A percentile compares a stretch with the other conserved stretches of the same genome.
Conservation (phyloP, 2,113 vertebrate genomes). For the Poeciliopsis retropinna region DNA sequence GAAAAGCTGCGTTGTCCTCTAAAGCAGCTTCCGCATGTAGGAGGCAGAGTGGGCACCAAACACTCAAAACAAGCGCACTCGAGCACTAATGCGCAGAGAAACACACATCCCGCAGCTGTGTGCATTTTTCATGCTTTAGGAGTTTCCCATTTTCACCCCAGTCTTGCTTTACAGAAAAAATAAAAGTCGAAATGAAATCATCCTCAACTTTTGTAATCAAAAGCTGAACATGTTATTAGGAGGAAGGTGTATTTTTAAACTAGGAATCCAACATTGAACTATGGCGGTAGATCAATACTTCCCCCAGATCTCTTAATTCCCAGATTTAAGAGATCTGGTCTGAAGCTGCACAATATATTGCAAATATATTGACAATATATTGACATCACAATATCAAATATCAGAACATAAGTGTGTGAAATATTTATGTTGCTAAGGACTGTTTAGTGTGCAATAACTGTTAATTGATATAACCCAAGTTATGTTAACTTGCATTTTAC, state of each 20-base stretch:
- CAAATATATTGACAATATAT: neutral
- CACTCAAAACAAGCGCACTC: conserved; percentile 3
- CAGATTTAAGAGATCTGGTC: neutral
- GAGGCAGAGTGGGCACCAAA: conserved; percentile 7
- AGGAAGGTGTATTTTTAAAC: neutral
- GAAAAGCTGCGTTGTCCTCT: conserved; percentile 13
- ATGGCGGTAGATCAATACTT: neutral
- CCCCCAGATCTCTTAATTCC: no score
- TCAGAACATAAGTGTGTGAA: neutral
- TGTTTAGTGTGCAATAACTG: neutral
- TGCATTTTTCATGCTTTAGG: conserved; percentile 17
- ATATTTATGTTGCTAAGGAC: neutral
- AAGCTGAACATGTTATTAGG: neutral
- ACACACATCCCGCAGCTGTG: conserved; percentile 3
- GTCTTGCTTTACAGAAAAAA: neutral
- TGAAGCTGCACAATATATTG: neutral
- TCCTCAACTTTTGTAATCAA: neutral
- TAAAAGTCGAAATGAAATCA: neutral
- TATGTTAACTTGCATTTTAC: neutral
- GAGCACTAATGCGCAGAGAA: neutral
- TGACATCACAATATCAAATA: neutral
- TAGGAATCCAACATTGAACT: neutral
- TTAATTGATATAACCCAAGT: neutral
- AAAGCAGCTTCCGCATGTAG: conserved; percentile 18
- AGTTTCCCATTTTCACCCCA: neutral